Conservation (phyloP, 2,797 vertebrate genomes). For the Lophius americanus region DNA sequence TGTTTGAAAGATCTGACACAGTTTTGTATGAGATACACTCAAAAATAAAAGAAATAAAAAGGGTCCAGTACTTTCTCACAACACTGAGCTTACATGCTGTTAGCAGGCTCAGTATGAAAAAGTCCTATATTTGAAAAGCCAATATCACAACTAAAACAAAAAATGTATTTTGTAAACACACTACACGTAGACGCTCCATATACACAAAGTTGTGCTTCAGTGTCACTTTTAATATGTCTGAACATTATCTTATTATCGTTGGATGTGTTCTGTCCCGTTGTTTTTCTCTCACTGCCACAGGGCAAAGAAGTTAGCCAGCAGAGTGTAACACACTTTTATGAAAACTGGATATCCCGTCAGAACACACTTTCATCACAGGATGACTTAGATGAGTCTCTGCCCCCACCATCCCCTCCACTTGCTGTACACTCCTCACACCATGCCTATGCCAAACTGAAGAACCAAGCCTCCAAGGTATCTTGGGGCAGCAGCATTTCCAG, state of each 20-base stretch:
- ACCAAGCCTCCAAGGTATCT: conserved; percentile 67
- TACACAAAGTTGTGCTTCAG: too few relatives aligned
- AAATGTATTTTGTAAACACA: too few relatives aligned
- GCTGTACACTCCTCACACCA: conserved; percentile 31
- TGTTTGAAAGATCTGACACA: too few relatives aligned
- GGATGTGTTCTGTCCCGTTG: not conserved
- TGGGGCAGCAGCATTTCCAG: conserved; percentile 82
- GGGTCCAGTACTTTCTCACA: too few relatives aligned
- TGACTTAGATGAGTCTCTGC: conserved; percentile 37
- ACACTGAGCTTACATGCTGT: too few relatives aligned
- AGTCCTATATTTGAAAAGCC: too few relatives aligned
- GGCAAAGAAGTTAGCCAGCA: conserved; percentile 81
- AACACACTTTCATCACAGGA: conserved; percentile 68
- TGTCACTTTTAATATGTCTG: not conserved
- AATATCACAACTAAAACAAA: too few relatives aligned
- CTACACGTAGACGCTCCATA: too few relatives aligned
- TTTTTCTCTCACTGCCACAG: conserved; percentile 43
- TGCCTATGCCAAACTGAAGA: conserved; percentile 63
- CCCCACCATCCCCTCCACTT: conserved; percentile 41
- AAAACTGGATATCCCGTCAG: conserved; percentile 71
- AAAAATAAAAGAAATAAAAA: too few relatives aligned
- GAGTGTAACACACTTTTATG: conserved; percentile 77
- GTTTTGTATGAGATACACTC: too few relatives aligned
- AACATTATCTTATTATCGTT: too few relatives aligned
- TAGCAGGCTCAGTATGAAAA: too few relatives aligned